phyloP scores from a whole-genome alignment of 2,113 vertebrate genomes.

The Turdus rufiventris region DNA sequence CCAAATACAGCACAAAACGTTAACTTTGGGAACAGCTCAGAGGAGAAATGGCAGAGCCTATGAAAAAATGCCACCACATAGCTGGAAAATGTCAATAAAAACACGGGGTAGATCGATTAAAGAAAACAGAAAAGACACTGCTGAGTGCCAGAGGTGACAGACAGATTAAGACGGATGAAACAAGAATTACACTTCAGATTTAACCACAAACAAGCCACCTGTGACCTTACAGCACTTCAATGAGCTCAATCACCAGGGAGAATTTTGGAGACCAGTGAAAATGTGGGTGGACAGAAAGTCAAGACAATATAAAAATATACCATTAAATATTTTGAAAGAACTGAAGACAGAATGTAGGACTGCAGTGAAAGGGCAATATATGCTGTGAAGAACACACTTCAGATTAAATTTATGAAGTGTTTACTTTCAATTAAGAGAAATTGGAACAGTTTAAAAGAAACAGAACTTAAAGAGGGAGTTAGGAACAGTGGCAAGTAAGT shows the following conservation, averaged over 20 bases:
- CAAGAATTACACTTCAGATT: not conserved
- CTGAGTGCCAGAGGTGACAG: not conserved
- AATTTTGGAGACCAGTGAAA: not conserved
- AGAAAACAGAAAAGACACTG: not conserved
- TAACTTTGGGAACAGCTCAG: not conserved
- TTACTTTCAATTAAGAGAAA: not conserved
- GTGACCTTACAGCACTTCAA: constrained; percentile 12
- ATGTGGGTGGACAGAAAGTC: not conserved
- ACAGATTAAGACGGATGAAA: not conserved
- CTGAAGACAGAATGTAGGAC: not conserved
- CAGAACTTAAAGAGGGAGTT: not conserved
- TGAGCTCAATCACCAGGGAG: not conserved
- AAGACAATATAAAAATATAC: constrained; percentile 6
- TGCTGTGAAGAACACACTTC: not conserved
- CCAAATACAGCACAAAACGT: not conserved
- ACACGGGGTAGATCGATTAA: not conserved
- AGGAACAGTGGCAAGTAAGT: not conserved
- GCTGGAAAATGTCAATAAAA: not conserved
- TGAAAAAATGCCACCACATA: not conserved
- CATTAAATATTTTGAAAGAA: constrained; percentile 31
- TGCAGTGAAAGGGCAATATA: not conserved
- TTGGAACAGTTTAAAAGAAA: not conserved
- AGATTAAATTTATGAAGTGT: not conserved
- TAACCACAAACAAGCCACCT: not conserved
- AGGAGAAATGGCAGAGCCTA: not conserved